These are phyloP conservation scores for Timandra comae DNA, from an alignment of 2,888 invertebrate genomes.

Conservation along the genomic window DNA sequence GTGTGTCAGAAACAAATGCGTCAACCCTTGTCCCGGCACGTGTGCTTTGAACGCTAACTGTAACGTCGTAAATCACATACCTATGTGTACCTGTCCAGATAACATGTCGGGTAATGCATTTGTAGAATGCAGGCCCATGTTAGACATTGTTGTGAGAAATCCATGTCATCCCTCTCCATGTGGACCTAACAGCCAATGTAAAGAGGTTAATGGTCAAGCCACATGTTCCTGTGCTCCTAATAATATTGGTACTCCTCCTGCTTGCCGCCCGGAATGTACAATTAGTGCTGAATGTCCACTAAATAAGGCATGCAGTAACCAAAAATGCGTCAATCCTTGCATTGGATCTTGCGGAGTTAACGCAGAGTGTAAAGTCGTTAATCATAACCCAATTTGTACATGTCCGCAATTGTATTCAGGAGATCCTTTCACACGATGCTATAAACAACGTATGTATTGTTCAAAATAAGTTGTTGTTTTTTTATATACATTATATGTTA, in stretches of 20 bases:
- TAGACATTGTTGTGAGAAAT: conserved; percentile 72
- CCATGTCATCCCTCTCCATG: conserved; percentile 81
- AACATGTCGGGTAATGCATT: conserved; percentile 84
- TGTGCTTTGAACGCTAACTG: conserved; percentile 86
- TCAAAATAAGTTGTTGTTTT: conserved; percentile 1
- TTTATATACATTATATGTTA: conserved; percentile 1
- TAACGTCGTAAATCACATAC: conserved; percentile 79
- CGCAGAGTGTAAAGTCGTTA: conserved; percentile 85
- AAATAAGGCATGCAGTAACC: conserved; percentile 83
- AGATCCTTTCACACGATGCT: conserved; percentile 81
- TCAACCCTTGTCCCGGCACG: conserved; percentile 86
- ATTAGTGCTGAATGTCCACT: conserved; percentile 83
- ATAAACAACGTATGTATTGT: conserved; percentile 66
- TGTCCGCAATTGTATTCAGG: conserved; percentile 80
- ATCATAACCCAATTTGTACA: conserved; percentile 84
- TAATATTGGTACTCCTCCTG: conserved; percentile 80
- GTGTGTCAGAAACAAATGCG: conserved; percentile 84
- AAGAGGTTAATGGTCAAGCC: conserved; percentile 79
- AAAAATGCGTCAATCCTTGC: conserved; percentile 85
- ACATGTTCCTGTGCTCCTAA: conserved; percentile 82
- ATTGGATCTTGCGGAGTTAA: conserved; percentile 83
- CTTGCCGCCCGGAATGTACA: conserved; percentile 84
- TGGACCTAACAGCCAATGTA: conserved; percentile 80
- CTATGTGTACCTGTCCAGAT: conserved; percentile 78
- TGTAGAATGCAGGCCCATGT: conserved; percentile 74